Evolutionary conservation across 2,888 invertebrate species (phyloP).

Genomic region (Drosophila quinaria): DNA sequence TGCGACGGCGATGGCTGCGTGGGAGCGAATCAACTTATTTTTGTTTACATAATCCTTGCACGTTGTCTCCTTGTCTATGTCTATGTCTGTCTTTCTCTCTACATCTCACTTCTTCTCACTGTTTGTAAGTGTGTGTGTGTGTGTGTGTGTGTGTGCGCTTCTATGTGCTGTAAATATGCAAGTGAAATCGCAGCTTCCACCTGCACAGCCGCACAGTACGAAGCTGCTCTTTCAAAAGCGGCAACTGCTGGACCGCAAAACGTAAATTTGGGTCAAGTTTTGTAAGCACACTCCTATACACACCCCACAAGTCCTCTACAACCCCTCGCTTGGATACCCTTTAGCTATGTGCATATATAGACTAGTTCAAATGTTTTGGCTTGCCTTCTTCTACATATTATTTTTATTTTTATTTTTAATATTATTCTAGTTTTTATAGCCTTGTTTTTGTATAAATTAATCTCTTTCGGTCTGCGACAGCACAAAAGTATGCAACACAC

Average conservation of each 20-base stretch:
- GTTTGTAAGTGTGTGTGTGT: constrained; percentile 17
- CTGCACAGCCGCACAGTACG: constrained; percentile 45
- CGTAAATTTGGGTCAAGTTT: constrained; percentile 78
- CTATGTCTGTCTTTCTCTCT: constrained; percentile 9
- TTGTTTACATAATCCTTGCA: constrained; percentile 81
- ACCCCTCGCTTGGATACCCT: not conserved
- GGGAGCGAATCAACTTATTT: constrained; percentile 68
- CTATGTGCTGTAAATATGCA: constrained; percentile 21
- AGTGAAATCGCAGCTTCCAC: constrained; percentile 53
- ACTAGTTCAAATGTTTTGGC: constrained; percentile 19
- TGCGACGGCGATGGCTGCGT: constrained; percentile 28
- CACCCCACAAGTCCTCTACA: not conserved
- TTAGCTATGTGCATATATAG: constrained; percentile 15
- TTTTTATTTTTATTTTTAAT: constrained; percentile 6
- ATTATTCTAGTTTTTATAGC: not conserved
- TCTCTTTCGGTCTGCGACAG: constrained; percentile 37
- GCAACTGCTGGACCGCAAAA: constrained; percentile 76
- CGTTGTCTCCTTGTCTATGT: constrained; percentile 59
- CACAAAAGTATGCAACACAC: constrained; percentile 67
- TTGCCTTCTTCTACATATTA: constrained; percentile 6
- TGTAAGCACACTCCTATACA: constrained; percentile 49
- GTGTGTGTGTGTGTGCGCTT: constrained; percentile 16
- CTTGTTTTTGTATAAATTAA: constrained; percentile 40
- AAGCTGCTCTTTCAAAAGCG: constrained; percentile 49
- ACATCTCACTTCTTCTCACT: constrained; percentile 1